Evolutionary conservation across 2,113 vertebrate genomes (phyloP), one percentile per base, ranked within the genome.

Genomic region (Labrus mixtus): DNA sequence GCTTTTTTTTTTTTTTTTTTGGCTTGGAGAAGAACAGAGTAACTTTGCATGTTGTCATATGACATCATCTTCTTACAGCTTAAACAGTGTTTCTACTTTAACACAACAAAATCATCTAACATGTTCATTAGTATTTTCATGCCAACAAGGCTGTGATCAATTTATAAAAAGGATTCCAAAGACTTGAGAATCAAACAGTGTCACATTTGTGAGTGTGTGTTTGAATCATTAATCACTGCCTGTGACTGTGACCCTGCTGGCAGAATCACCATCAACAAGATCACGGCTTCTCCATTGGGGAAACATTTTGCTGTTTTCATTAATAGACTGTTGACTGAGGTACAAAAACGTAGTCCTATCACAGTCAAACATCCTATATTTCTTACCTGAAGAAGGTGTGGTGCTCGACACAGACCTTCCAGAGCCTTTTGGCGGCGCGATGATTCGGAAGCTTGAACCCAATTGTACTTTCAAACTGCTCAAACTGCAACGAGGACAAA

Each of bases 391-490:
- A 99, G 94, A 99, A 99, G 1, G 98, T 98, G 56, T 99, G 98
- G 73, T 99, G 98, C 45, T 99, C 98, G 56, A 99, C 97, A 57
- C 98, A 99, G 16, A 98, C 97, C 92, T 99, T 99, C 98, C 98
- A 99, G 19, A 99, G 94, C 83, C 97, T 94, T 88, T 99, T 99
- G 77, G 97, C 97, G 65, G 98, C 97, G 61, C 96, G 96, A 62
- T 99, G 98, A 89, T 99, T 99, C 75, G 97, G 97, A 66, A 99
- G 93, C 79, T 99, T 99, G 95, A 99, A 99, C 36, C 98, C 98
- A 81, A 99, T 99, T 20, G 97, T 99, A 92, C 97, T 99, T 93
- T 99, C 98, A 93, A 98, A 98, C 82, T 99, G 97, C 89, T 99
- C 97, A 90, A 98, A 97, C 98, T 99, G 91, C 73, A 87, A 86